A percentile compares a stretch with the other conserved stretches of the same genome.
phyloP scores from a whole-genome alignment of 2,113 vertebrate species.

The Colius striatus region DNA sequence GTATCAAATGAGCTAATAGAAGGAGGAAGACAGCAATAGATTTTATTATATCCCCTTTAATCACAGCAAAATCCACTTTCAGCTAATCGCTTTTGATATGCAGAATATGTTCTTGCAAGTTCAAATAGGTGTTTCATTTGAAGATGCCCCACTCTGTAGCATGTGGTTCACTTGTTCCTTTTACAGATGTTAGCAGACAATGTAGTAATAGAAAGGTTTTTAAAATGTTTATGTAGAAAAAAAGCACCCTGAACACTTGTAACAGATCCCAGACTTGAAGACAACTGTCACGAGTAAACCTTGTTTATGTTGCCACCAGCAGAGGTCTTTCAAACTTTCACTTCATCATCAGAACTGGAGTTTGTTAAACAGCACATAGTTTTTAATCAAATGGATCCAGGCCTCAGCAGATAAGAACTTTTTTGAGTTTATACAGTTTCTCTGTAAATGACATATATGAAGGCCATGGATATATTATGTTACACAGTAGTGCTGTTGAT shows the following conservation, averaged over 20 bases:
- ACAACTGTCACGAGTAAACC: not conserved
- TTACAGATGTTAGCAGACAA: not conserved
- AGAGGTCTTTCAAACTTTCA: not conserved
- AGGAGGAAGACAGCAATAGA: not conserved
- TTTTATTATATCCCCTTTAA: conserved; percentile 32
- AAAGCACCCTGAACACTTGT: not conserved
- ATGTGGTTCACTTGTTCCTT: not conserved
- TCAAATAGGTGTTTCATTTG: not conserved
- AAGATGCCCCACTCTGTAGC: not conserved
- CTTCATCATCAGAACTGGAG: not conserved
- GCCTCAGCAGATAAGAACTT: not conserved
- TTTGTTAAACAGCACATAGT: not conserved
- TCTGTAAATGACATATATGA: accelerated
- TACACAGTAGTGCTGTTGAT: accelerated
- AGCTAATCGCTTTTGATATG: conserved; percentile 2
- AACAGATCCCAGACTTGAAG: not conserved
- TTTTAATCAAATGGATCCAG: not conserved
- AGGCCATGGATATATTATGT: not conserved
- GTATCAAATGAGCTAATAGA: not conserved
- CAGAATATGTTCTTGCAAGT: not conserved
- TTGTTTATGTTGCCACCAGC: not conserved
- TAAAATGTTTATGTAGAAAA: not conserved
- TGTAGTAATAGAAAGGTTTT: not conserved
- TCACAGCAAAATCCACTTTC: conserved; percentile 17
- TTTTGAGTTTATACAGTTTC: not conserved